phyloP scores from a whole-genome alignment of 2,888 invertebrate genomes.

The Drosophila diplacantha region DNA sequence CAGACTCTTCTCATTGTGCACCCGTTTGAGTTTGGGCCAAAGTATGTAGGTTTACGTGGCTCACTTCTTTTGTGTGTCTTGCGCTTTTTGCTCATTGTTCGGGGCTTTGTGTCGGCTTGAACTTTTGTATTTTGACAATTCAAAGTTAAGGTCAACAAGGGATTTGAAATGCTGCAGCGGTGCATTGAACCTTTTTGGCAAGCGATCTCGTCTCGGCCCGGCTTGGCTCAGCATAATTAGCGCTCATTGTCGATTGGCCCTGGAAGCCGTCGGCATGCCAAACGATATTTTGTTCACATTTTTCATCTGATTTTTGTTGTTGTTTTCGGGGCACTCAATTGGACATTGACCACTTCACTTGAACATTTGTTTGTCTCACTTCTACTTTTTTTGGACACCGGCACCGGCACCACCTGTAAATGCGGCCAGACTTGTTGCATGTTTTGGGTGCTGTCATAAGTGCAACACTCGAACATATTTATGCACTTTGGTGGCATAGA shows the following conservation, averaged over 20 bases:
- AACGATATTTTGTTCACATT: slow-evolving; percentile 28
- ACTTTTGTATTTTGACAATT: slow-evolving; percentile 68
- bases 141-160: slow-evolving; percentile 72
- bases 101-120: slow-evolving; percentile 45
- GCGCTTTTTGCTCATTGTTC: slow-evolving; percentile 40
- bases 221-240: slow-evolving; percentile 57
- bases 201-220: slow-evolving; percentile 25
- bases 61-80: slow-evolving; percentile 38
- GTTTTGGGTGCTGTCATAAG: slow-evolving; percentile 63
- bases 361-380: slow-evolving; percentile 29
- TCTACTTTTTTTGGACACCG: slow-evolving; percentile 20
- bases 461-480: slow-evolving; percentile 56
- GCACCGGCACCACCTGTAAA: slow-evolving; percentile 26
- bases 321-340: slow-evolving; percentile 48
- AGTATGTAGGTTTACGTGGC: slow-evolving; percentile 41
- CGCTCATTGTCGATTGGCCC: slow-evolving; percentile 62
- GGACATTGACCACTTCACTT: slow-evolving; percentile 55
- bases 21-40: slow-evolving; percentile 18
- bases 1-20: slow-evolving; percentile 4
- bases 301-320: slow-evolving; percentile 14
- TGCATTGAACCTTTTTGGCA: slow-evolving; percentile 60
- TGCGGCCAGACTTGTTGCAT: slow-evolving; percentile 50
- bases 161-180: slow-evolving; percentile 69
- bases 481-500: slow-evolving; percentile 61
- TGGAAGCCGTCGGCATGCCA: slow-evolving; percentile 50